Base-by-base conservation (phyloP, 2,113 vertebrate species). In the Oncorhynchus gorbuscha region DNA sequence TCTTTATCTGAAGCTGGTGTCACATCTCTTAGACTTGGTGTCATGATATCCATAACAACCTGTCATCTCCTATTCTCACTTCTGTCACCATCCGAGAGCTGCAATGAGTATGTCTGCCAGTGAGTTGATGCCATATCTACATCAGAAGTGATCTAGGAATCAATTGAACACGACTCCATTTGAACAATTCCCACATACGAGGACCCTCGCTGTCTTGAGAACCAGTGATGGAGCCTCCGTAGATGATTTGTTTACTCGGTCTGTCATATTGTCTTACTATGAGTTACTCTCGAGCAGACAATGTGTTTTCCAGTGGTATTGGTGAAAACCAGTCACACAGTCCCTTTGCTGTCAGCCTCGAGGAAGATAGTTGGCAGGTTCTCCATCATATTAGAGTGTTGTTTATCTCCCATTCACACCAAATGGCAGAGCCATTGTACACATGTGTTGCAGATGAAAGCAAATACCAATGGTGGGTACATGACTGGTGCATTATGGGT, bases 1-100 rank as follows among this genome's bases (percentile, higher is more conserved):
- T 75, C 9, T 71, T 75, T 26, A 77, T 76, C 77, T 77, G 11
- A 18, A 14, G 28, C 67, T 67, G 58, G 26, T 67, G 65, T 69
- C 18, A 45, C 68, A 45, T 45, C n/a, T 22, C 18, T 45, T 69
- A 22, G 28, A 5, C 59, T 20, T 67, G 20, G 32, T 74, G 51
- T 18, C 51, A 55, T 18, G 51, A 55, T 18, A 55, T 55, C 16
- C 51, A 55, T 18, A 18, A 55, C 13, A 14, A 55, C 16, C 16
- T 55, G 51, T 55, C 51, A 55, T 55, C 51, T 55, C 16, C 16
- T 55, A 18, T 55, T 55, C 51, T 55, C 51, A 16, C 51, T 14
- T 55, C 51, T 55, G 51, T 55, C 51, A 16, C 51, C 51, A 55
- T 18, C 16, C 5, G 16, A 55, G 14, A 18, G 51, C 51, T n/a